phyloP scores from a whole-genome alignment of 2,888 invertebrate species.

The Alloplasta piceator region DNA sequence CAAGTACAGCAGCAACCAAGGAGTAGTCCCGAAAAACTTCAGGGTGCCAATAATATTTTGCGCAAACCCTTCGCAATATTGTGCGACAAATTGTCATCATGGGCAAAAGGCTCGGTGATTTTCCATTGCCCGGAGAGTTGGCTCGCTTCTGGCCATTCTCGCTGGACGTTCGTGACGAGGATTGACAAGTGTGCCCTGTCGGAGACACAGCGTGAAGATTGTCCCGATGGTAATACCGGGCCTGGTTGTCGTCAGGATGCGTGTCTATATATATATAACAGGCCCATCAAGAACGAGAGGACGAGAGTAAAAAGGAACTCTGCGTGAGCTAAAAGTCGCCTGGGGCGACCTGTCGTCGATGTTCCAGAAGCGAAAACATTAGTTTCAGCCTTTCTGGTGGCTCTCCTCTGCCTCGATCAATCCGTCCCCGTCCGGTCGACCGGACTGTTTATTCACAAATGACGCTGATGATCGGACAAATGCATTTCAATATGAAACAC shows the following conservation, averaged over 20 bases:
- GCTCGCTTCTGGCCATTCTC: neutral
- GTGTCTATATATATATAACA: slow-evolving; percentile 19
- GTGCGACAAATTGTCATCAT: slow-evolving; percentile 57
- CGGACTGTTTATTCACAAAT: neutral
- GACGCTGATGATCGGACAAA: neutral
- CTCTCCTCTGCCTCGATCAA: slow-evolving; percentile 13
- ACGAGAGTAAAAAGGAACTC: neutral
- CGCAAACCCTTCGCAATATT: slow-evolving; percentile 68
- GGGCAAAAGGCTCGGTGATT: too few relatives aligned
- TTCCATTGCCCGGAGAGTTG: neutral
- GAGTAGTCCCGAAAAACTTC: slow-evolving; percentile 32
- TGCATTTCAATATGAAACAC: neutral
- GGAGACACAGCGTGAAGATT: slow-evolving; percentile 49
- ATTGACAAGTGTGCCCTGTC: slow-evolving; percentile 53
- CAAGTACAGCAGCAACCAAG: slow-evolving; percentile 29
- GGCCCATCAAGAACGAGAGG: slow-evolving; percentile 1
- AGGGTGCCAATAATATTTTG: slow-evolving; percentile 71
- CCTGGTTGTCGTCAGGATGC: slow-evolving; percentile 26
- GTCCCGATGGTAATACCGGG: slow-evolving; percentile 35
- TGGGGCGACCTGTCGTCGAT: slow-evolving; percentile 46
- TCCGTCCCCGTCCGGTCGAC: neutral
- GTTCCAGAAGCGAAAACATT: slow-evolving; percentile 36
- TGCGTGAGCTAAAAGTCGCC: slow-evolving; percentile 37
- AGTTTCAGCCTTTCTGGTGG: slow-evolving; percentile 19
- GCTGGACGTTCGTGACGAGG: slow-evolving; percentile 57